A percentile compares a stretch with the other conserved stretches of the same genome.
phyloP scores from a whole-genome alignment of 1,140 invertebrate species.

The Drosophila repletoides region DNA sequence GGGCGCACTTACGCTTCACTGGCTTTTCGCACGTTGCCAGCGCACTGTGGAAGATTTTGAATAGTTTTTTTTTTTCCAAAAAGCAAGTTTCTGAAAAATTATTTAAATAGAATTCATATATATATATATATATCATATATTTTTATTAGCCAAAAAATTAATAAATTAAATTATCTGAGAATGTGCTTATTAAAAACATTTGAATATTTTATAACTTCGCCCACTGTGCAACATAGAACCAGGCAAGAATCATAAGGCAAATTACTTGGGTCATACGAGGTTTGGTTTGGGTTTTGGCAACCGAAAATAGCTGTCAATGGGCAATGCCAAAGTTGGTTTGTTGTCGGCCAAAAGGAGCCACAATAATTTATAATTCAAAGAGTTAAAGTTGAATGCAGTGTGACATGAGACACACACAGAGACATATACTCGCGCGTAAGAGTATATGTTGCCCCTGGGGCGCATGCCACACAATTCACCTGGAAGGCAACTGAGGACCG shows the following conservation, averaged over 20 bases:
- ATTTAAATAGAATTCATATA: too few relatives aligned
- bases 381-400: constrained; percentile 75
- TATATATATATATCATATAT: too few relatives aligned
- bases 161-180: too few relatives aligned
- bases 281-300: constrained; percentile 19
- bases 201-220: too few relatives aligned
- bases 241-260: constrained; percentile 66
- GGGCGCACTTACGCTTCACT: constrained; percentile 73
- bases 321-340: constrained; percentile 68
- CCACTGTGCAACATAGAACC: too few relatives aligned
- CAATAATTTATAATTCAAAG: constrained; percentile 79
- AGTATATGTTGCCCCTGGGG: constrained; percentile 51
- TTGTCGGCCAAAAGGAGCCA: constrained; percentile 39
- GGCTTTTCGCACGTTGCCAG: constrained; percentile 68
- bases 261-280: constrained; percentile 57
- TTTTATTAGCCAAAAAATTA: too few relatives aligned
- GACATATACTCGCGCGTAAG: constrained; percentile 3
- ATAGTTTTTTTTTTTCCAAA: too few relatives aligned
- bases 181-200: too few relatives aligned
- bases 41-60: constrained; percentile 5
- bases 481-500: constrained; percentile 77
- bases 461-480: constrained; percentile 78
- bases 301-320: constrained; percentile 70
- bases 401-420: constrained; percentile 31
- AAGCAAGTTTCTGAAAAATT: too few relatives aligned